These are phyloP conservation scores for Dichetophora obliterata DNA, from an alignment of 2,888 invertebrate species.

Conservation along the genomic window DNA sequence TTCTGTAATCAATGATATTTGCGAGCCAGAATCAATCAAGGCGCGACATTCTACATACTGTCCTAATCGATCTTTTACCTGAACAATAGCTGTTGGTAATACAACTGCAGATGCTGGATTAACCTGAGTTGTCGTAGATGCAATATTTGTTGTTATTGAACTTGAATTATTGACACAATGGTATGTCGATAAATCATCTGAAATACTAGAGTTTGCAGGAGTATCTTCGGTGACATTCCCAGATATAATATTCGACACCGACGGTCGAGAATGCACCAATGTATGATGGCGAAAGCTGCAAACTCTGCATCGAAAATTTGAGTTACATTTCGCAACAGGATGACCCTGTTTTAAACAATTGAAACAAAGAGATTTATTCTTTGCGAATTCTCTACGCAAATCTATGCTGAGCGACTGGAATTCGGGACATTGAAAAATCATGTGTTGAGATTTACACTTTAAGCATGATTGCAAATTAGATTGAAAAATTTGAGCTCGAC, in stretches of 20 bases:
- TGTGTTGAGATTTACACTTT: not conserved
- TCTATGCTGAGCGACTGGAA: too few relatives aligned
- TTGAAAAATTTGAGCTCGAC: not conserved
- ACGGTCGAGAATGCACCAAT: too few relatives aligned
- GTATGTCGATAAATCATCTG: too few relatives aligned
- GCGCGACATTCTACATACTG: slow-evolving; percentile 13
- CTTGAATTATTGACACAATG: too few relatives aligned
- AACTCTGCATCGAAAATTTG: too few relatives aligned
- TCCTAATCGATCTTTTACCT: not conserved
- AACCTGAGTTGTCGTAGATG: not conserved
- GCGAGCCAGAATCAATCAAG: slow-evolving; percentile 31
- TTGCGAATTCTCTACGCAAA: too few relatives aligned
- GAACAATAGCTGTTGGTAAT: slow-evolving; percentile 6
- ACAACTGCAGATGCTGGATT: not conserved
- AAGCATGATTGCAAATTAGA: too few relatives aligned
- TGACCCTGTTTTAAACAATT: slow-evolving; percentile 29
- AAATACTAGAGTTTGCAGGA: too few relatives aligned
- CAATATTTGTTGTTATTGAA: not conserved
- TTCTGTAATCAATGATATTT: slow-evolving; percentile 34
- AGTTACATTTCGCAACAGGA: not conserved
- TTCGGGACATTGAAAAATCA: too few relatives aligned
- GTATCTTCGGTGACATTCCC: too few relatives aligned
- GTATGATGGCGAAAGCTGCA: too few relatives aligned
- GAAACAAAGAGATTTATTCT: slow-evolving; percentile 25
- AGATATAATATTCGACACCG: too few relatives aligned